Percentiles rank a stretch among this genome's conserved stretches.
Conservation (phyloP, 1,140 invertebrate genomes). For the Scaptomyza graminum region DNA sequence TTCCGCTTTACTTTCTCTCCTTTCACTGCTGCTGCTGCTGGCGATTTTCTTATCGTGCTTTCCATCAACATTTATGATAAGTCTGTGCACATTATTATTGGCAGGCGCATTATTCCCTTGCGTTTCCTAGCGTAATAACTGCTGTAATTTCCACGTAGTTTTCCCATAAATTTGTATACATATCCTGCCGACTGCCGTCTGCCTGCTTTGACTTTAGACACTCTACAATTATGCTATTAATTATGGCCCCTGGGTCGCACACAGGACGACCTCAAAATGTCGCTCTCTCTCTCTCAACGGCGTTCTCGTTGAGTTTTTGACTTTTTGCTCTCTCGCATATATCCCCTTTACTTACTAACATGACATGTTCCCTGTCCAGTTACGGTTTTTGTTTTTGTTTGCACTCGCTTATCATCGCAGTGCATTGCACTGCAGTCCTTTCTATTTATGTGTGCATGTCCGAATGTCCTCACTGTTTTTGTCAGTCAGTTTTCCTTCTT, state of each 20-base stretch:
- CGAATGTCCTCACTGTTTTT: no score
- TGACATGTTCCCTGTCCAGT: slow-evolving; percentile 38
- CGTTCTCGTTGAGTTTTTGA: slow-evolving; percentile 29
- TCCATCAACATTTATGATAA: slow-evolving; percentile 59
- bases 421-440: slow-evolving; percentile 67
- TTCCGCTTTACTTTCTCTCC: slow-evolving; percentile 24
- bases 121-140: slow-evolving; percentile 7
- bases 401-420: slow-evolving; percentile 57
- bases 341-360: slow-evolving; percentile 43
- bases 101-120: slow-evolving; percentile 2
- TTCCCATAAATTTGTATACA: slow-evolving; percentile 21
- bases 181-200: slow-evolving; percentile 19
- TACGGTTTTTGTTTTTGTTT: neutral
- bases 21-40: neutral
- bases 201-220: slow-evolving; percentile 8
- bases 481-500: slow-evolving; percentile 12
- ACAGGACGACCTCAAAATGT: slow-evolving; percentile 27
- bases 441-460: neutral
- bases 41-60: neutral
- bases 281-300: neutral
- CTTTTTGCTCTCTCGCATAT: slow-evolving; percentile 62
- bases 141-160: slow-evolving; percentile 55
- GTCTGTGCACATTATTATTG: slow-evolving; percentile 6
- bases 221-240: slow-evolving; percentile 63
- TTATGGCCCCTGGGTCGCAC: slow-evolving; percentile 37